These are phyloP conservation scores for Xestoiulus laeticollis DNA, from an alignment of 2,888 invertebrate species.

Conservation along the genomic window DNA sequence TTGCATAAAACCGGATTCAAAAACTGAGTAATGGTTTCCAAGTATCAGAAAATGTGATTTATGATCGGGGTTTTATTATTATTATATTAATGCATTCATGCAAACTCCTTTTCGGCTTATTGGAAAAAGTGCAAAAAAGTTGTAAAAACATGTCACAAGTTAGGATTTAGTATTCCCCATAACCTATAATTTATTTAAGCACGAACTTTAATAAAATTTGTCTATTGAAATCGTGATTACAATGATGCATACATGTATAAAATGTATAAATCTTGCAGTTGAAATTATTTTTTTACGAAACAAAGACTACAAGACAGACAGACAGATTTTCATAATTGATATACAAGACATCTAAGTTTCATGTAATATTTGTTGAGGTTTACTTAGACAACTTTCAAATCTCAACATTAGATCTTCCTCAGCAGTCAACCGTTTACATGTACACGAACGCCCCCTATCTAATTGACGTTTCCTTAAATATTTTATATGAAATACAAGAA, in stretches of 20 bases:
- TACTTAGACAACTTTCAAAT: no score
- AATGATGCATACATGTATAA: no score
- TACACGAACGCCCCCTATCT: no score
- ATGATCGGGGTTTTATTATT: neutral
- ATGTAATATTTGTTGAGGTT: no score
- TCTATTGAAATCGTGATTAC: neutral
- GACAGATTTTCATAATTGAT: neutral
- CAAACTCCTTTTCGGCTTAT: neutral
- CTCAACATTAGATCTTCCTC: no score
- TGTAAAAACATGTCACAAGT: neutral
- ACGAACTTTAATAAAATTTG: neutral
- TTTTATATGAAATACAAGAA: no score
- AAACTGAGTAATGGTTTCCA: conserved; percentile 18
- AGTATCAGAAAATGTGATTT: conserved; percentile 25
- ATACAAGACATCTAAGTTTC: neutral
- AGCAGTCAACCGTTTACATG: no score
- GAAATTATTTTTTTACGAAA: neutral
- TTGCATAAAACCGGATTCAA: conserved; percentile 21
- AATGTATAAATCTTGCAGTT: neutral
- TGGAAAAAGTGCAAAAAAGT: neutral
- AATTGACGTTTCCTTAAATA: no score
- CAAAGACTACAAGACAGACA: neutral
- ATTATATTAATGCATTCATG: conserved; percentile 34
- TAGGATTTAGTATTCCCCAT: neutral
- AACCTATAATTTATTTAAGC: neutral